Percentiles rank a stretch among this genome's conserved stretches.
phyloP scores from a whole-genome alignment of 1,140 invertebrate genomes.

The Tetramorium parvispinum region DNA sequence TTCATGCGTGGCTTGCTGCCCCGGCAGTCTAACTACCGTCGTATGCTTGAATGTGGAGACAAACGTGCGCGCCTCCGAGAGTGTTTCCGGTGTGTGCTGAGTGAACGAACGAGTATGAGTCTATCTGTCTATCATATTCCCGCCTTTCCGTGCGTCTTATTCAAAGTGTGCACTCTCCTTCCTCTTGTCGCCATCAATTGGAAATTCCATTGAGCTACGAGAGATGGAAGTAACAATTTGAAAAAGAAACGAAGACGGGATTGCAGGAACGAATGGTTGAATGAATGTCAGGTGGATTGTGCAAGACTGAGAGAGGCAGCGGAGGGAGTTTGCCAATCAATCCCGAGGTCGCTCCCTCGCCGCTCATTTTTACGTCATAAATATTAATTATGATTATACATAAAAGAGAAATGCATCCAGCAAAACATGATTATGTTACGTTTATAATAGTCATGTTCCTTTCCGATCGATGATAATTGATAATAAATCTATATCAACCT shows the following conservation, averaged over 20 bases:
- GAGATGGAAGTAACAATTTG: slow-evolving; percentile 38
- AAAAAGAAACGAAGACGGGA: slow-evolving; percentile 56
- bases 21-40: slow-evolving; percentile 79
- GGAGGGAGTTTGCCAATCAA: slow-evolving; percentile 76
- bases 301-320: slow-evolving; percentile 81
- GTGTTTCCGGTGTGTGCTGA: slow-evolving; percentile 52
- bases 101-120: slow-evolving; percentile 52
- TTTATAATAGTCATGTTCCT: slow-evolving; percentile 83
- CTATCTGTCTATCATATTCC: slow-evolving; percentile 30
- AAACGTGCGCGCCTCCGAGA: slow-evolving; percentile 60
- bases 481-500: slow-evolving; percentile 75
- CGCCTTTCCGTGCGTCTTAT: slow-evolving; percentile 22
- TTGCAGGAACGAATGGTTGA: slow-evolving; percentile 19
- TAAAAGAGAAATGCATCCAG: slow-evolving; percentile 76
- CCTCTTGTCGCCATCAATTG: slow-evolving; percentile 12
- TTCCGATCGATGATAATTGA: slow-evolving; percentile 78
- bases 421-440: slow-evolving; percentile 79
- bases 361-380: slow-evolving; percentile 81
- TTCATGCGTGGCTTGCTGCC: slow-evolving; percentile 80
- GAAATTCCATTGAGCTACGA: neutral
- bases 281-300: slow-evolving; percentile 67
- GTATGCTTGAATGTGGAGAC: slow-evolving; percentile 72
- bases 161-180: neutral
- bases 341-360: slow-evolving; percentile 74
- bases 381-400: slow-evolving; percentile 79